Base-by-base conservation (phyloP, 2,113 vertebrate species). In the Hemicordylus capensis region DNA sequence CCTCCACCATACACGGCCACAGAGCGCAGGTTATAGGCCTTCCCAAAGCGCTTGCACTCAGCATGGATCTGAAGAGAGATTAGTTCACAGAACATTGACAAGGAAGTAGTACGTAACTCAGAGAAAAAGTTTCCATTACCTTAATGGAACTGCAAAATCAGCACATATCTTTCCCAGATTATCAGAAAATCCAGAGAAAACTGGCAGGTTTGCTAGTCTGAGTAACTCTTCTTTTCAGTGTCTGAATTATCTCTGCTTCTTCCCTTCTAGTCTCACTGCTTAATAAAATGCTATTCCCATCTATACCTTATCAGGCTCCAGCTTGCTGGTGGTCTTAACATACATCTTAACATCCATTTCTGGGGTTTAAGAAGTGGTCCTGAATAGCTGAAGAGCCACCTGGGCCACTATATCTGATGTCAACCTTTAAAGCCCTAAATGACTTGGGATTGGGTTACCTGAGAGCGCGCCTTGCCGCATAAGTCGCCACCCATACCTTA, bases 1-100 rank as follows among this genome's bases (percentile, higher is more conserved):
- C 99, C 99, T 81, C 99, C 99, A 93, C 99, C 99, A 12, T 99
- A 99, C 14, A 99, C 99, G 0, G 99, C 98, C 82, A 99, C 98
- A 0, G 99, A 99, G 61, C 98, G 98, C 94, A 99, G 94, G 37
- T 98, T 98, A 76, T 99, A 99, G 0, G 97, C 98, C 93, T 99
- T 99, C 14, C 99, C 99, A 84, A 99, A 99, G 81, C 98, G 98
- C 91, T 99, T 99, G 89, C 99, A 99, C 91, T 99, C 99, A 0
- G 98, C 96, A 88, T 99, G 98, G 93, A 99, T 99, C 99, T 97
- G 90, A 39, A 85, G 87, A 34, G 7, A 86, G 26, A 64, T 4
- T 9, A 24, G 59, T 39, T 66, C 26, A 86, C 6, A 64, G 28
- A 24, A 64, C 12, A 73, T 42, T 15, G 28, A 54, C 10, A 74